Base-by-base conservation (phyloP, 2,888 invertebrate genomes). In the Acrocera orbiculus region DNA sequence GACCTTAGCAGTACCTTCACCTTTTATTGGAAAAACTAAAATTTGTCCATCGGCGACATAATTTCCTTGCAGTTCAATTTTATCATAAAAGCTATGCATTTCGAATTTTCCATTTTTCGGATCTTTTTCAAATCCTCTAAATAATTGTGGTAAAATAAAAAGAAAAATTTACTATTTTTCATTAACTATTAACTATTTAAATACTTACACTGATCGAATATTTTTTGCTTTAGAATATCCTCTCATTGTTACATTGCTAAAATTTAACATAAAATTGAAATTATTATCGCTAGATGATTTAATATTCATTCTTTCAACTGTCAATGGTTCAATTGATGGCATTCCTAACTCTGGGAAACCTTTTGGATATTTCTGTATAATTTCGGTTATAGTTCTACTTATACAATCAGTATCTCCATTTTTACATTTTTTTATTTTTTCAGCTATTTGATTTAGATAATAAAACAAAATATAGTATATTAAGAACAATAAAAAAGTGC, bases 311-410 rank as follows among this genome's bases (percentile, higher is more conserved):
- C 16, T 23, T 6, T 27, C 23, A 10, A 34, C 23, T 9, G 5
- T 36, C 28, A 58, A 57, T 1, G 58, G 58, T 34, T 58, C 58
- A n/a, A 58, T 41, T 28, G 47, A 41, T 4, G 58, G 58, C 38
- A 58, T 53, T 8, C 45, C 52, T 2, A 56, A 49, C 3, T 50
- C 44, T 5, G 52, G 38, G 10, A 56, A 55, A 2, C 50, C 55
- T 34, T 47, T 49, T 3, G 53, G 57, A 45, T 52, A 45, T 29
- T 47, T 43, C 4, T 46, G 40, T 14, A 58, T 38, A 32, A 59
- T 42, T 20, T 35, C 40, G 25, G 48, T 46, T 5, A 56, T 44
- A 7, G 54, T 49, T 34, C 42, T 44, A 11, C 49, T 44, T 25
- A 58, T 50, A 46, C 59, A 60, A 11, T 38, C 46, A 6, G 49